A percentile compares a stretch with the other conserved stretches of the same genome.
phyloP scores from a whole-genome alignment of 2,888 invertebrate genomes.

The Aspidiotus destructor region DNA sequence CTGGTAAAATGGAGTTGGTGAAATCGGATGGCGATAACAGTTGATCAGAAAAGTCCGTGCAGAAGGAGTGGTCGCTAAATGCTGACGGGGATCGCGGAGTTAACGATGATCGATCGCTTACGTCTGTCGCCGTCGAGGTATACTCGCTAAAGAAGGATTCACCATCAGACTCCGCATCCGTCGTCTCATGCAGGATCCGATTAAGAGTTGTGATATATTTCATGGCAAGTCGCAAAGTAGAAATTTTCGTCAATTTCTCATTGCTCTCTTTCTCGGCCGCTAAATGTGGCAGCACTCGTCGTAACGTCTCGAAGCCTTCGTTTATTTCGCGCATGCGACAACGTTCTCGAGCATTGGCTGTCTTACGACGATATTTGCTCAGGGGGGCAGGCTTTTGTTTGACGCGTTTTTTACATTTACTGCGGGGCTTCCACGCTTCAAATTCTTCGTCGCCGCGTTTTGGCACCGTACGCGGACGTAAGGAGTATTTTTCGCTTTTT shows the following conservation, averaged over 20 bases:
- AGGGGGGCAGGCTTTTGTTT: constrained; percentile 57
- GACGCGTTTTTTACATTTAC: constrained; percentile 40
- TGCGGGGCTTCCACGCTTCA: constrained; percentile 41
- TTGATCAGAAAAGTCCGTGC: constrained; percentile 24
- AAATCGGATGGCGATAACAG: constrained; percentile 26
- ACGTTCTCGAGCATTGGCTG: constrained; percentile 79
- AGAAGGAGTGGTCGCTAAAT: constrained; percentile 19
- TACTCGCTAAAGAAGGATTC: constrained; percentile 31
- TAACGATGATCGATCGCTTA: constrained; percentile 15
- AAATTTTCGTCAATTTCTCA: constrained; percentile 81
- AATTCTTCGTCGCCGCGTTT: constrained; percentile 45
- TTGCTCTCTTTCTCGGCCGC: constrained; percentile 42
- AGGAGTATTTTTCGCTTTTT: constrained; percentile 50
- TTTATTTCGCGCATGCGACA: constrained; percentile 85
- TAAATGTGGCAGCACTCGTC: constrained; percentile 60
- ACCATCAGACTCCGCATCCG: constrained; percentile 13
- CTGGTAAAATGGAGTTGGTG: constrained; percentile 19
- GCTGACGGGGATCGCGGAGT: constrained; percentile 13
- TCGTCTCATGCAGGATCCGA: constrained; percentile 49
- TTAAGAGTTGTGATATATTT: constrained; percentile 70
- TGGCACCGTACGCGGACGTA: constrained; percentile 55
- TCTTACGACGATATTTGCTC: constrained; percentile 70
- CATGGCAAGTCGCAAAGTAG: constrained; percentile 76
- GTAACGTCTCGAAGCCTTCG: constrained; percentile 71
- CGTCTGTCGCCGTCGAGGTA: constrained; percentile 21